Conservation (phyloP, 1,140 invertebrate species). For the Drosophila bifasciata region DNA sequence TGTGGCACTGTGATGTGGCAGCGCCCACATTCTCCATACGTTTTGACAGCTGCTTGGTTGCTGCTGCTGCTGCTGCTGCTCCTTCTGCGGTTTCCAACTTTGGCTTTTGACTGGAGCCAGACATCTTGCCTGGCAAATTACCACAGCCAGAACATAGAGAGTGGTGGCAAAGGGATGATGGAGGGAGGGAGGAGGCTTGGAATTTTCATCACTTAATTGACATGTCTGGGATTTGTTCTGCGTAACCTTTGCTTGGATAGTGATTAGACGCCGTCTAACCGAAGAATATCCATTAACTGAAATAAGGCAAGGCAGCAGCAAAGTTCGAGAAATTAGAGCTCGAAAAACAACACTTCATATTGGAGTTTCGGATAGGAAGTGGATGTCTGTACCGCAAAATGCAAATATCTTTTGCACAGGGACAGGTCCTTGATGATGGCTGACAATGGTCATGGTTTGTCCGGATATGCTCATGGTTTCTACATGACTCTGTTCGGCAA, state of each 20-base stretch:
- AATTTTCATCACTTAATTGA: constrained; percentile 65
- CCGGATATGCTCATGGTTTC: too few relatives aligned
- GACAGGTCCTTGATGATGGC: too few relatives aligned
- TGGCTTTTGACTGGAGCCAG: constrained; percentile 46
- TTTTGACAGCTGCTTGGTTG: constrained; percentile 40
- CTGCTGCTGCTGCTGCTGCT: constrained; percentile 4
- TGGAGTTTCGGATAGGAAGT: too few relatives aligned
- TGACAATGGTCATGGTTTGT: too few relatives aligned
- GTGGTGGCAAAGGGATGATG: neutral
- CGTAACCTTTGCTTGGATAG: neutral
- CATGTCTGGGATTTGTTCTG: constrained; percentile 21
- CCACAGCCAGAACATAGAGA: constrained; percentile 17
- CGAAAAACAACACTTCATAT: too few relatives aligned
- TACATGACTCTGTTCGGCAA: neutral
- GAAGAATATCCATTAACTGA: constrained; percentile 32
- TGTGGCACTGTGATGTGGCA: constrained; percentile 26
- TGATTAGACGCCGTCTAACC: constrained; percentile 23
- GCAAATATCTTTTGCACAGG: neutral
- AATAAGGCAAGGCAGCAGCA: constrained; percentile 1
- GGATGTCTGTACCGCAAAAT: too few relatives aligned
- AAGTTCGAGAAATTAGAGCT: neutral
- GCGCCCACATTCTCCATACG: constrained; percentile 40
- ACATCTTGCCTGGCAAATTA: constrained; percentile 39
- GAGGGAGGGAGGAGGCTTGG: constrained; percentile 5
- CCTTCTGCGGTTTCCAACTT: constrained; percentile 41